phyloP scores from a whole-genome alignment of 2,888 invertebrate species.

The Callyntrura sp. region DNA sequence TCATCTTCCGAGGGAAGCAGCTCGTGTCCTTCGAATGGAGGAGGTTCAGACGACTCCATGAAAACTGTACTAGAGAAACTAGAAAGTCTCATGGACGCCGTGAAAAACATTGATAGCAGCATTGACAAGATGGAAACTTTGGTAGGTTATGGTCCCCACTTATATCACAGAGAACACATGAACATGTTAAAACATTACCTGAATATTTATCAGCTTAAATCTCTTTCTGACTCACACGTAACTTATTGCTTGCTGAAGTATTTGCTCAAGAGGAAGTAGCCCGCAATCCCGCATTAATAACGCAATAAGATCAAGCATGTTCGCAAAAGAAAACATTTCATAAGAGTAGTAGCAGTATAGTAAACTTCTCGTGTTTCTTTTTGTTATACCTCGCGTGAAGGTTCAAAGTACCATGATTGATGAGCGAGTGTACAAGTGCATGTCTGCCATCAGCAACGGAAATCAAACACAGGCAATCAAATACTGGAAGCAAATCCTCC shows the following conservation, averaged over 20 bases:
- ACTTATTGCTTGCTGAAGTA: too few species aligned
- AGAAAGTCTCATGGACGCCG: conserved; percentile 69
- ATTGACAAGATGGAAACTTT: conserved; percentile 76
- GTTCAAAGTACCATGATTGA: conserved; percentile 80
- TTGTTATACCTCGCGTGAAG: conserved; percentile 28
- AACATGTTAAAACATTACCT: too few species aligned
- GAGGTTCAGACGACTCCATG: conserved; percentile 41
- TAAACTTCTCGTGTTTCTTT: too few species aligned
- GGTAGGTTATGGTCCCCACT: conserved; percentile 47
- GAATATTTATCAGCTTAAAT: too few species aligned
- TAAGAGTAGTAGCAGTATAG: too few species aligned
- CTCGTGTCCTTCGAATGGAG: conserved; percentile 41
- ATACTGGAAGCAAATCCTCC: conserved; percentile 80
- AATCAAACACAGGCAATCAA: conserved; percentile 78
- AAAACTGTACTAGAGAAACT: conserved; percentile 67
- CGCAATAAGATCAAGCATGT: too few species aligned
- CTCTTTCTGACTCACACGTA: too few species aligned
- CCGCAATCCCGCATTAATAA: too few species aligned
- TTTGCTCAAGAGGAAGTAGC: too few species aligned
- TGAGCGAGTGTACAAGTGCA: conserved; percentile 77
- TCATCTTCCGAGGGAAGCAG: conserved; percentile 9
- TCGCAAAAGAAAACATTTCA: too few species aligned
- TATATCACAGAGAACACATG: too few species aligned
- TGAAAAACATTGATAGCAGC: conserved; percentile 67
- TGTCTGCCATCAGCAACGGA: conserved; percentile 76